phyloP scores from a whole-genome alignment of 2,113 vertebrate genomes.

The Triplophysa dalaica region DNA sequence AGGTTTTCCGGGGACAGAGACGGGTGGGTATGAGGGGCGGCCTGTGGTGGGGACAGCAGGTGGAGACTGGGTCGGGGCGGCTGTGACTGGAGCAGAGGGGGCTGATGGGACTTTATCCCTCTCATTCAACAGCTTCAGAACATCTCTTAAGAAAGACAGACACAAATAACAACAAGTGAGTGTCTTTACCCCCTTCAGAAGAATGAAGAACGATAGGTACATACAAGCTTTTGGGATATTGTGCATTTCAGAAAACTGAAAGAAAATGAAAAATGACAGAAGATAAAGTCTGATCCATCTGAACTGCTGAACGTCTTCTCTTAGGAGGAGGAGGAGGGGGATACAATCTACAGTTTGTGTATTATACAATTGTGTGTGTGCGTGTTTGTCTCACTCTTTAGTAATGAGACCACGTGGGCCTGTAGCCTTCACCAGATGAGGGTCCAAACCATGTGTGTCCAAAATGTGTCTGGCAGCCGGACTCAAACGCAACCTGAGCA shows the following conservation, averaged over 20 bases:
- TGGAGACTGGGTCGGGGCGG: constrained; percentile 43
- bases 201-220: no score
- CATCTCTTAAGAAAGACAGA: constrained; percentile 77
- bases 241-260: no score
- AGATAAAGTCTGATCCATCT: no score
- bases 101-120: constrained; percentile 16
- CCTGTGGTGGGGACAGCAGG: constrained; percentile 20
- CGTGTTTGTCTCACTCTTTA: constrained; percentile 84
- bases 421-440: constrained; percentile 77
- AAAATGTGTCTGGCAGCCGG: constrained; percentile 93
- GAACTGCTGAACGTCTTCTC: no score
- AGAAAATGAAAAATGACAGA: no score
- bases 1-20: constrained; percentile 84
- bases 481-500: constrained; percentile 84
- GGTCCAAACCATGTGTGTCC: constrained; percentile 82
- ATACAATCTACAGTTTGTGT: no score
- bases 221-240: no score
- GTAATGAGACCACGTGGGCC: constrained; percentile 91
- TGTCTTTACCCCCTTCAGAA: no score
- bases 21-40: constrained; percentile 69
- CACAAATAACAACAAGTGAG: neutral
- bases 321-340: no score
- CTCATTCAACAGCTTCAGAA: constrained; percentile 81
- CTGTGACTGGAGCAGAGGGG: constrained; percentile 41
- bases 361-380: neutral